Conservation (phyloP, 2,113 vertebrate genomes). For the Promerops cafer region DNA sequence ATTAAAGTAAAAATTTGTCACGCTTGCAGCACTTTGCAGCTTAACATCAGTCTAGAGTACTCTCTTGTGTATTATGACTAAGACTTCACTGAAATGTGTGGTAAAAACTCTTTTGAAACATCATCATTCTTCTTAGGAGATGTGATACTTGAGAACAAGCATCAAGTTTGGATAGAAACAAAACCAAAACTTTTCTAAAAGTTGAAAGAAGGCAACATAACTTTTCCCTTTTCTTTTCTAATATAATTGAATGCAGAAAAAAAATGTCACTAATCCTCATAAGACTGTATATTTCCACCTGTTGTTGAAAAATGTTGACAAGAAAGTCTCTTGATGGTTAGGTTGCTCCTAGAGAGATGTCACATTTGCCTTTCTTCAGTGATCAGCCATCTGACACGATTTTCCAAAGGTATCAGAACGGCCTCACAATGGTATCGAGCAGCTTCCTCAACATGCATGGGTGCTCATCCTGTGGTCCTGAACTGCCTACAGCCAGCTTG, state of each 20-base stretch:
- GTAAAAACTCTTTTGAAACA: neutral
- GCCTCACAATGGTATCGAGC: neutral
- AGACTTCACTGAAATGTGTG: neutral
- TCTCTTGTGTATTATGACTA: constrained; percentile 38
- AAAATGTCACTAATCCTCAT: neutral
- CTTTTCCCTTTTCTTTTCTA: neutral
- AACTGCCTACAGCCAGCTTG: neutral
- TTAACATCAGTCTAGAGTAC: constrained; percentile 6
- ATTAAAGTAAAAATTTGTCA: constrained; percentile 24
- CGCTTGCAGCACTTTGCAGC: constrained; percentile 1
- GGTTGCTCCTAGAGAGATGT: neutral
- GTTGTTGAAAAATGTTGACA: neutral
- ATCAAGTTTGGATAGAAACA: neutral
- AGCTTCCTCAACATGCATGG: neutral
- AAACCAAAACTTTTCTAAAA: neutral
- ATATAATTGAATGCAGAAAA: neutral
- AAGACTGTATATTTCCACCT: neutral
- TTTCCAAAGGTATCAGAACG: neutral
- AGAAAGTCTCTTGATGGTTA: neutral
- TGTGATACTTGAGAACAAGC: neutral
- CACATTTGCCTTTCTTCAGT: neutral
- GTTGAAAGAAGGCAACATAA: neutral
- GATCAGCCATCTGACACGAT: neutral
- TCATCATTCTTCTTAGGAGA: neutral
- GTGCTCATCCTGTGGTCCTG: neutral